Evolutionary conservation across 2,113 vertebrate species (phyloP), one percentile per base, ranked within the genome.

Genomic region (Tauraco erythrolophus): DNA sequence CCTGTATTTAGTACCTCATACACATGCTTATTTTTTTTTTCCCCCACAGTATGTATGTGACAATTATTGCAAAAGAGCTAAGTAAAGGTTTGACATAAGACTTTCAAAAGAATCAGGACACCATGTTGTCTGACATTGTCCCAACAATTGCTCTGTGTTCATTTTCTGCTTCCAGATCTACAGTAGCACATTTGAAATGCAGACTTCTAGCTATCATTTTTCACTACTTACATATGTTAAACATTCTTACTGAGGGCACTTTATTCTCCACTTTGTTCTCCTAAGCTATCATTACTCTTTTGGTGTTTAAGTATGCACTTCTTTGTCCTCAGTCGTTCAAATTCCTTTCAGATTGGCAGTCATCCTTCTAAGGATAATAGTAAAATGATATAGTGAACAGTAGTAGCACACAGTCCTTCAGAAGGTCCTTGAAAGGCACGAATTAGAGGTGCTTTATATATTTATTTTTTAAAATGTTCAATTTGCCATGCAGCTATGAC

Each of bases 211-310:
- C 35, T 85, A 88, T 84, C 18, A 17, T 89, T 95, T 97, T 96
- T 97, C 33, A 82, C 45, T 61, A 51, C 41, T 97, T 97, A 74
- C 16, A 24, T 85, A 69, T 91, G 56, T 85, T 94, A 88, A 96
- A 75, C 56, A 83, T 93, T 90, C 69, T 92, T 86, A 76, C 46
- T 78, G 35, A 96, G 25, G 43, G 22, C 30, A 94, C 22, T 79
- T 87, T 74, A 84, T 95, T 95, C 78, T 91, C 90, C 75, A 81
- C 46, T 94, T 95, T 93, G 19, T 92, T 96, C 77, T 91, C 19
- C 11, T 72, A 94, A 92, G 48, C 33, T 80, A 48, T 92, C 70
- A 74, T 89, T 93, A 92, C 89, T 96, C 72, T 90, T 96, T 92
- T 23, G 28, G 37, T 86, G 28, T 92, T 92, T 94, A 97, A 88